Conservation (phyloP, 1,140 invertebrate genomes). For the Bombus soroeensis region DNA sequence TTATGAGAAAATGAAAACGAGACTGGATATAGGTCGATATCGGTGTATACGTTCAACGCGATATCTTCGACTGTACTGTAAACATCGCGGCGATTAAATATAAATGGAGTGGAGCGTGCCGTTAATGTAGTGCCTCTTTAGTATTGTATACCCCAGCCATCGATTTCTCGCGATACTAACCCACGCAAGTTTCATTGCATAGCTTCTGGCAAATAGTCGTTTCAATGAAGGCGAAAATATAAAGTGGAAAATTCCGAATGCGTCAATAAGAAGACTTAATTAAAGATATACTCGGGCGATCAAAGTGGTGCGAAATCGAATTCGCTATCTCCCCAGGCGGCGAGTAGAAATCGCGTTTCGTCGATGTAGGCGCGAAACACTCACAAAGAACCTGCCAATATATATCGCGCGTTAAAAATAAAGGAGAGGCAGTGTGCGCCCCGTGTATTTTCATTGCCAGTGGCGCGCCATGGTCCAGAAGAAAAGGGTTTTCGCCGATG, state of each 20-base stretch:
- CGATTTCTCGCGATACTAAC: not conserved
- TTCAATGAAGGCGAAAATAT: not conserved
- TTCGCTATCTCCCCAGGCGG: not conserved
- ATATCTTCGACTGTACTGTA: not conserved
- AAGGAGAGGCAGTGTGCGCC: slow-evolving; percentile 12
- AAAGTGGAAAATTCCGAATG: not conserved
- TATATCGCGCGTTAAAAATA: slow-evolving; percentile 53
- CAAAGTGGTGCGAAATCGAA: slow-evolving; percentile 28
- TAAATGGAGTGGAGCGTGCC: not conserved
- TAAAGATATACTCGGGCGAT: not conserved
- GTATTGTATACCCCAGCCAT: not conserved
- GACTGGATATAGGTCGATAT: not conserved
- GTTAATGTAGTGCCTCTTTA: not conserved
- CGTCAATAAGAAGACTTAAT: not conserved
- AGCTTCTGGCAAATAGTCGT: not conserved
- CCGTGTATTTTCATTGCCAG: slow-evolving; percentile 62
- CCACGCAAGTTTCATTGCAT: not conserved
- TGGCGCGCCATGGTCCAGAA: slow-evolving; percentile 39
- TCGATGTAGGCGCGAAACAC: not conserved
- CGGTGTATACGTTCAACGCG: no score
- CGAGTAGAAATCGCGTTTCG: not conserved
- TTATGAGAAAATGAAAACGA: no score
- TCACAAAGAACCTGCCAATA: slow-evolving; percentile 50
- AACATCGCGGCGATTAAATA: not conserved
- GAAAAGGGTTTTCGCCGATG: slow-evolving; percentile 33